A percentile compares a stretch with the other conserved stretches of the same genome.
Evolutionary conservation across 1,140 invertebrate genomes (phyloP).

Genomic region (Pogonognathellus flavescens): DNA sequence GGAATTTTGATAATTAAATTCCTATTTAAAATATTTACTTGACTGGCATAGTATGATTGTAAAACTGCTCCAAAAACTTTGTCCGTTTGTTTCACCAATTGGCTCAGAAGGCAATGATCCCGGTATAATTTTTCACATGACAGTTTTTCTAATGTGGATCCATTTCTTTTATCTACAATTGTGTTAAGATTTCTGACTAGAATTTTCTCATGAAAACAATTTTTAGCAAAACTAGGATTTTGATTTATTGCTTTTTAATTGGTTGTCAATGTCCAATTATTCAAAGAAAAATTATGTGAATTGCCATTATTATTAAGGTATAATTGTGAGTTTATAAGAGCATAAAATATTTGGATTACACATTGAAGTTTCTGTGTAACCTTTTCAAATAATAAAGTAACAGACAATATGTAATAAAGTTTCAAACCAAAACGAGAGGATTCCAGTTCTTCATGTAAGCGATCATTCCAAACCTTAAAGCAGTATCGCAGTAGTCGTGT

Average conservation of each 20-base stretch:
- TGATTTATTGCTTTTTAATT: no score
- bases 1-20: neutral
- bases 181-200: neutral
- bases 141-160: slow-evolving; percentile 18
- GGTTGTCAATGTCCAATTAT: no score
- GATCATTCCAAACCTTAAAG: slow-evolving; percentile 62
- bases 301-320: no score
- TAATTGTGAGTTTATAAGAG: no score
- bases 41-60: slow-evolving; percentile 64
- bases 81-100: slow-evolving; percentile 59
- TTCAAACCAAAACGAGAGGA: neutral
- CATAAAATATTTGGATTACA: no score
- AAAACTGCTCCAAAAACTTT: slow-evolving; percentile 61
- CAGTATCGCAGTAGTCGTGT: slow-evolving; percentile 52
- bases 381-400: no score
- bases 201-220: neutral
- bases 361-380: no score
- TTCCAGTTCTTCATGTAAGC: slow-evolving; percentile 10
- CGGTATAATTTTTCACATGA: slow-evolving; percentile 53
- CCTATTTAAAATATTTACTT: slow-evolving; percentile 55
- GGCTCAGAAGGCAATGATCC: slow-evolving; percentile 52
- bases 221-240: no score
- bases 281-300: no score
- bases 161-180: slow-evolving; percentile 14
- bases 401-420: neutral